These are phyloP conservation scores for Silurus glanis DNA, from an alignment of 2,113 vertebrate species.

Conservation along the genomic window DNA sequence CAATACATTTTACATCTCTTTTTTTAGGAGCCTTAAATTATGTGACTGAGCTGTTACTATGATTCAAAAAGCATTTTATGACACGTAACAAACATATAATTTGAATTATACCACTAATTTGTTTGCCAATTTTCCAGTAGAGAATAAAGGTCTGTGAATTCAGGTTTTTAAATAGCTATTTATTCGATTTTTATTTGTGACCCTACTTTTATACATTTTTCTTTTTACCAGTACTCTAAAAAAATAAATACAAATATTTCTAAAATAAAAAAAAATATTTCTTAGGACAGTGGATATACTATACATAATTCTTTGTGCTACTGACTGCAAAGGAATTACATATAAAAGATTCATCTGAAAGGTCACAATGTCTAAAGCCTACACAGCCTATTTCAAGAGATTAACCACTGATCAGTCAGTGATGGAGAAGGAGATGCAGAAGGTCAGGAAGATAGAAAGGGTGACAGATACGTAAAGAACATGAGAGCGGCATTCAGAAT, in stretches of 20 bases:
- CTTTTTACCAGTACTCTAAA: background rate
- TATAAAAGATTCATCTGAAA: background rate
- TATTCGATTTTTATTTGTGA: background rate
- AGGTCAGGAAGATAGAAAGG: conserved; percentile 1
- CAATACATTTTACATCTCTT: background rate
- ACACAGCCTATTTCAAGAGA: background rate
- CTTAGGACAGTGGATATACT: background rate
- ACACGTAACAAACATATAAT: no score
- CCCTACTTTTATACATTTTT: background rate
- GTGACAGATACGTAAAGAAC: background rate
- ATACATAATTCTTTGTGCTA: background rate
- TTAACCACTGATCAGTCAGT: background rate
- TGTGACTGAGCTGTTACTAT: background rate
- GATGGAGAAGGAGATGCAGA: background rate
- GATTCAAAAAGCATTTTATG: no score
- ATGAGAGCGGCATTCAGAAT: background rate
- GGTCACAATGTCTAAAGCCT: background rate
- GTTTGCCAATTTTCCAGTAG: no score
- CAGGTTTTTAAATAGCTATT: background rate
- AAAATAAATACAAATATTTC: no score
- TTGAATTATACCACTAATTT: background rate
- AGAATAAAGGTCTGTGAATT: no score
- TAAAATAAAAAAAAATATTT: background rate
- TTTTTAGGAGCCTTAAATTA: background rate
- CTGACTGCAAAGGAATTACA: background rate